Evolutionary conservation across 2,113 vertebrate species (phyloP).

Genomic region (Oxygymnocypris stewartii): DNA sequence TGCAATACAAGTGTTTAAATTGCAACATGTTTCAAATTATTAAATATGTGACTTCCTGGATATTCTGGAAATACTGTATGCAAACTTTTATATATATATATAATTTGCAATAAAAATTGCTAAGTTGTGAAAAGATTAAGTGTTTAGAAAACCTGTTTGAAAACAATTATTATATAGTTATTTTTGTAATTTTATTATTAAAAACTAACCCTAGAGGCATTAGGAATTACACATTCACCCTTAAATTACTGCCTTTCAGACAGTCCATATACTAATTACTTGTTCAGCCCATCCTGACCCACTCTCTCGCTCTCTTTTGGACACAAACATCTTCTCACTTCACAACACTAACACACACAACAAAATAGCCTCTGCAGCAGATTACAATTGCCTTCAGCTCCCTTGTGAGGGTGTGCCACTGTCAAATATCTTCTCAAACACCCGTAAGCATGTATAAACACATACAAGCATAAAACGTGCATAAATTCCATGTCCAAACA

Average conservation of each 20-base stretch:
- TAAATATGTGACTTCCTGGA: background rate
- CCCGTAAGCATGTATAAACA: conserved; percentile 29
- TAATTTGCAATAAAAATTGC: background rate
- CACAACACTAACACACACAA: conserved; percentile 2
- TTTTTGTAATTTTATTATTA: background rate
- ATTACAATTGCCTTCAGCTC: conserved; percentile 28
- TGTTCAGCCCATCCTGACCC: background rate
- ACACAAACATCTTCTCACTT: background rate
- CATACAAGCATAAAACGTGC: background rate
- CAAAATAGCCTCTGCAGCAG: background rate
- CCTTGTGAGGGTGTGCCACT: background rate
- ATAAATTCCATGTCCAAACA: conserved; percentile 9
- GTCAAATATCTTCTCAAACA: conserved; percentile 21
- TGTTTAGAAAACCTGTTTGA: background rate
- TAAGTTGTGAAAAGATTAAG: background rate
- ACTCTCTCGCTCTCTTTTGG: background rate
- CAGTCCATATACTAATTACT: background rate
- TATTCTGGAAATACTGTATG: background rate
- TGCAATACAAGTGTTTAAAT: background rate
- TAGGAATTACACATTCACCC: background rate
- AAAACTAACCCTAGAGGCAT: background rate
- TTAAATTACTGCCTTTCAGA: background rate
- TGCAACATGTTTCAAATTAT: background rate
- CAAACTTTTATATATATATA: background rate
- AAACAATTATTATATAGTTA: background rate